Percentiles rank a stretch among this genome's conserved stretches.
Conservation (phyloP, 2,888 invertebrate species). For the Gnatocerus cornutus region DNA sequence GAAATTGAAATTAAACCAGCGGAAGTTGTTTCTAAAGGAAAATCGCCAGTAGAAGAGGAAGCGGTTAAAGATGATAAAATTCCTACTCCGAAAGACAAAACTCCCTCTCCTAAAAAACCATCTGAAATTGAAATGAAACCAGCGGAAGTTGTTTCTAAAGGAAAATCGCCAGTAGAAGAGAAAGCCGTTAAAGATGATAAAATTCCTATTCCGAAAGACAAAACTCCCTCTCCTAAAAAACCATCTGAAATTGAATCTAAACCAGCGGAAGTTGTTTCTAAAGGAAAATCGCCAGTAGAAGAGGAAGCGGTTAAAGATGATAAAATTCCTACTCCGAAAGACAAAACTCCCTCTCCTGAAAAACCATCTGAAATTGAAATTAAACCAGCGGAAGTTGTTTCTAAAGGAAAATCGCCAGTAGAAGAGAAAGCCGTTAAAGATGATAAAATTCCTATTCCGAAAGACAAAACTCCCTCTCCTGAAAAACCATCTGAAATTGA, state of each 20-base stretch:
- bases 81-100: constrained; percentile 9
- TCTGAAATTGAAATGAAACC: not conserved
- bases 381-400: not conserved
- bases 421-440: not conserved
- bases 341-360: constrained; percentile 4
- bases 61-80: not conserved
- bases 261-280: not conserved
- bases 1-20: constrained; percentile 3
- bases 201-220: constrained; percentile 16
- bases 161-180: constrained; percentile 10
- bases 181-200: constrained; percentile 17
- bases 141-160: constrained; percentile 2
- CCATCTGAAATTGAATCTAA: constrained; percentile 9
- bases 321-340: not conserved
- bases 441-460: not conserved
- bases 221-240: constrained; percentile 19
- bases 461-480: constrained; percentile 17
- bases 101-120: not conserved
- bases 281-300: constrained; percentile 3
- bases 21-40: not conserved
- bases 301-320: not conserved
- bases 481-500: constrained; percentile 15
- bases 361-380: constrained; percentile 10
- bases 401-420: constrained; percentile 23
- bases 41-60: constrained; percentile 1